Evolutionary conservation across 2,113 vertebrate genomes (phyloP), one percentile per base, ranked within the genome.

Genomic region (Scomber colias): DNA sequence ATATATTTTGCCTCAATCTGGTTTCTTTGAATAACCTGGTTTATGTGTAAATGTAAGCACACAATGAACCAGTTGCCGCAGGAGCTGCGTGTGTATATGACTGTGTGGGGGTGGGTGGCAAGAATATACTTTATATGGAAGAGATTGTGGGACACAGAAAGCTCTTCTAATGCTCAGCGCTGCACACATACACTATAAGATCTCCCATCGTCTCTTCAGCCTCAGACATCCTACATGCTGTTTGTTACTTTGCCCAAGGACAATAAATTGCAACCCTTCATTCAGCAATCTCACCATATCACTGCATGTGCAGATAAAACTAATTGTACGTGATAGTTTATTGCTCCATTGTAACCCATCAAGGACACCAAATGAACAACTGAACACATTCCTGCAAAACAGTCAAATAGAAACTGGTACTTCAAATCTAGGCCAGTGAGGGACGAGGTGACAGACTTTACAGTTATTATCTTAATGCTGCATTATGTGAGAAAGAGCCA

Each of bases 21-120:
- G 62, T 8, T 48, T 53, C 55, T 77, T 21, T 11, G 71, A 55
- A 82, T 74, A 59, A 63, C 75, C 31, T 80, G 56, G 16, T 80
- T 80, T 72, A 46, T 70, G 65, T 63, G 49, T 53, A 77, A 40
- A 9, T 76, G 71, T 45, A 45, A 56, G 79, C 48, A 60, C 55
- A 77, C 62, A 49, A 17, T n/a, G 51, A 82, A 46, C 12, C 56
- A 49, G 73, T 63, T 5, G 57, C 76, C 79, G 55, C 46, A 53
- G 71, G 79, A 71, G 73, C 46, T 77, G 68, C 63, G 40, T 68
- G 65, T 53, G 87, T 84, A 24, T 72, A 57, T 12, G 46, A 59
- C 59, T 56, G 70, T 75, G 78, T 84, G 87, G 79, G 82, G 80
- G 90, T 74, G 77, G 74, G 55, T 72, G 67, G 65, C 50, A 27